phyloP scores from a whole-genome alignment of 2,113 vertebrate species.

The Neotragus pygmaeus region DNA sequence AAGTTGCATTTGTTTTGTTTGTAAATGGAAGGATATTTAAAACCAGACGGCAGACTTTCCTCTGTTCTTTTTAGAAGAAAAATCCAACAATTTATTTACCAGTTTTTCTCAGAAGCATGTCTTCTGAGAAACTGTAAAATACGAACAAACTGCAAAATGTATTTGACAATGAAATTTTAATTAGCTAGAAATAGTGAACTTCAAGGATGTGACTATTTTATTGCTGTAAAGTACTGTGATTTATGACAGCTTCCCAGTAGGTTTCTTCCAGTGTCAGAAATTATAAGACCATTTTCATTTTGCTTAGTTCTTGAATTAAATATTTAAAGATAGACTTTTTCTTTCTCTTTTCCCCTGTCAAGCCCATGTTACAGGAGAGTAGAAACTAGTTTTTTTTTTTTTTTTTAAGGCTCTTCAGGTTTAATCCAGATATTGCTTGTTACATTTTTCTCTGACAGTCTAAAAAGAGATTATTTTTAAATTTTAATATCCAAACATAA shows the following conservation, averaged over 20 bases:
- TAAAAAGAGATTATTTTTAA: background rate
- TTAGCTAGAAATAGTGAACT: conserved; percentile 18
- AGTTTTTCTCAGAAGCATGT: background rate
- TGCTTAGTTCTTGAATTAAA: background rate
- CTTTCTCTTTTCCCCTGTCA: background rate
- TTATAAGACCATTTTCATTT: background rate
- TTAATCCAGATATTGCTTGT: background rate
- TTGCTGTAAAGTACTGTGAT: background rate
- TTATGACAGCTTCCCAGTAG: background rate
- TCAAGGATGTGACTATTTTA: background rate
- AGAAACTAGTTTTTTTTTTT: background rate
- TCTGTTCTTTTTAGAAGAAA: conserved; percentile 21
- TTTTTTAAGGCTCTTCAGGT: background rate
- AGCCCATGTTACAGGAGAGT: background rate
- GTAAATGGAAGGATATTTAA: background rate
- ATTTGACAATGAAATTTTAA: conserved; percentile 51
- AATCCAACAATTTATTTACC: conserved; percentile 2
- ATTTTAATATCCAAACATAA: background rate
- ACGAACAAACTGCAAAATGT: background rate
- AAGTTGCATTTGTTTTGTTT: background rate
- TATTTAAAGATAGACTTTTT: conserved; percentile 17
- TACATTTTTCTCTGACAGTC: conserved; percentile 16
- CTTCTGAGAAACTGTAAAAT: background rate
- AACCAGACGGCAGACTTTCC: background rate
- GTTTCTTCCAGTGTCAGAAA: background rate